Conservation (phyloP, 2,113 vertebrate species). For the Pampusana beccarii region DNA sequence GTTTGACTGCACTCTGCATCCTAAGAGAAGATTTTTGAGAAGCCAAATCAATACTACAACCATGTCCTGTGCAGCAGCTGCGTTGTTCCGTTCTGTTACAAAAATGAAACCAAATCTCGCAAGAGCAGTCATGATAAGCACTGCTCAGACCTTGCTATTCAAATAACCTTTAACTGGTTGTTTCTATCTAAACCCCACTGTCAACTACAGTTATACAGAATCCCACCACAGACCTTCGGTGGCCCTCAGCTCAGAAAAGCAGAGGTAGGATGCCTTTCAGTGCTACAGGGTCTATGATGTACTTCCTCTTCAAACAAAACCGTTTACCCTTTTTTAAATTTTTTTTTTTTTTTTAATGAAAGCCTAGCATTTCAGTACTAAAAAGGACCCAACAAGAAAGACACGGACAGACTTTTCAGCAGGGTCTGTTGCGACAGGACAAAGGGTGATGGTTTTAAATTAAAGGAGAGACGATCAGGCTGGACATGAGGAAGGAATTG, state of each 20-base stretch:
- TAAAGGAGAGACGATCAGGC: no score
- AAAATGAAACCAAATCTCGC: conserved; percentile 83
- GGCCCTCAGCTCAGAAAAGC: conserved; percentile 54
- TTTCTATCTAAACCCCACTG: conserved; percentile 64
- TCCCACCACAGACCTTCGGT: conserved; percentile 48
- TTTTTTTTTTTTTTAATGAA: background rate
- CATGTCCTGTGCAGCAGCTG: conserved; percentile 70
- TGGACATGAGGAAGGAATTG: no score
- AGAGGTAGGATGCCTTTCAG: conserved; percentile 38
- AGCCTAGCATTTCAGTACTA: background rate
- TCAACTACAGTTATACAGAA: conserved; percentile 65
- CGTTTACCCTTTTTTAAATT: background rate
- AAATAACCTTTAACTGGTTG: conserved; percentile 82
- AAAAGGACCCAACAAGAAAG: no score
- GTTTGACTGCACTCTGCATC: conserved; percentile 83
- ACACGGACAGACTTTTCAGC: no score
- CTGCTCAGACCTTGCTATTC: conserved; percentile 81
- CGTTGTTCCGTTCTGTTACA: conserved; percentile 75
- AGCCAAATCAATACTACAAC: conserved; percentile 83
- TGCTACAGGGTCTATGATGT: background rate
- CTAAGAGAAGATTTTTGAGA: conserved; percentile 83
- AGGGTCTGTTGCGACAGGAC: no score
- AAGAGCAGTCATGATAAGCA: conserved; percentile 83
- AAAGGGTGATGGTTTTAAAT: no score
- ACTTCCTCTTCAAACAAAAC: background rate